A percentile compares a stretch with the other conserved stretches of the same genome.
Conservation (phyloP, 1,140 invertebrate genomes). For the Tetramorium alpestre region DNA sequence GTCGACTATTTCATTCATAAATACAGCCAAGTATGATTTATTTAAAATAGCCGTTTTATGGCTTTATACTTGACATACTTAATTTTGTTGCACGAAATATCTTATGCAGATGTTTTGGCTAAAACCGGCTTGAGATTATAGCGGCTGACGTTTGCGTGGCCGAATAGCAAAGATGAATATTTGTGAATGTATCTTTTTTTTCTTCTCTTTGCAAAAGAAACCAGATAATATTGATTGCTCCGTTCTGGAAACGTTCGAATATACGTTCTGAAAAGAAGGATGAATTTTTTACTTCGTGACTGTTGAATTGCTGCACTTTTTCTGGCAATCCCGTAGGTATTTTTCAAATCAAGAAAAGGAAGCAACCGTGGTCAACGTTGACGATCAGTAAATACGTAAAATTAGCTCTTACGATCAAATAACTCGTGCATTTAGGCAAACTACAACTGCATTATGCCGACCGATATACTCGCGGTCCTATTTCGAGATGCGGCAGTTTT, state of each 20-base stretch:
- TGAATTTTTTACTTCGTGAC: not conserved
- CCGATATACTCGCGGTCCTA: constrained; percentile 3
- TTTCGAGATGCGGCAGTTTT: constrained; percentile 15
- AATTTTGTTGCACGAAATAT: not conserved
- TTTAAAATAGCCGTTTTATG: not conserved
- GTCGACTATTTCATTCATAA: not conserved
- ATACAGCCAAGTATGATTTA: not conserved
- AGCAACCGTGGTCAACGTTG: constrained; percentile 35
- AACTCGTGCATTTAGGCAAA: constrained; percentile 23
- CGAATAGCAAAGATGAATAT: not conserved
- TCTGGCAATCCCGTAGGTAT: not conserved
- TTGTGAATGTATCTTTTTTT: not conserved
- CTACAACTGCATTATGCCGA: constrained; percentile 6
- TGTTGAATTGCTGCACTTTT: not conserved
- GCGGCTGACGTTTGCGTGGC: not conserved
- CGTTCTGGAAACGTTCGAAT: not conserved
- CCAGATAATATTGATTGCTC: not conserved
- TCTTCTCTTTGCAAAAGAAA: not conserved
- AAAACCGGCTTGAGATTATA: not conserved
- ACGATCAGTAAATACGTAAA: constrained; percentile 11
- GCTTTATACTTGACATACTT: not conserved
- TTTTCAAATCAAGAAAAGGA: constrained; percentile 2
- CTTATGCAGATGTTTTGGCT: not conserved
- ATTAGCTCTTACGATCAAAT: constrained; percentile 2
- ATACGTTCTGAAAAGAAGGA: not conserved